A percentile compares a stretch with the other conserved stretches of the same genome.
Conservation (phyloP, 2,888 invertebrate genomes). For the Leptogaster cylindrica region DNA sequence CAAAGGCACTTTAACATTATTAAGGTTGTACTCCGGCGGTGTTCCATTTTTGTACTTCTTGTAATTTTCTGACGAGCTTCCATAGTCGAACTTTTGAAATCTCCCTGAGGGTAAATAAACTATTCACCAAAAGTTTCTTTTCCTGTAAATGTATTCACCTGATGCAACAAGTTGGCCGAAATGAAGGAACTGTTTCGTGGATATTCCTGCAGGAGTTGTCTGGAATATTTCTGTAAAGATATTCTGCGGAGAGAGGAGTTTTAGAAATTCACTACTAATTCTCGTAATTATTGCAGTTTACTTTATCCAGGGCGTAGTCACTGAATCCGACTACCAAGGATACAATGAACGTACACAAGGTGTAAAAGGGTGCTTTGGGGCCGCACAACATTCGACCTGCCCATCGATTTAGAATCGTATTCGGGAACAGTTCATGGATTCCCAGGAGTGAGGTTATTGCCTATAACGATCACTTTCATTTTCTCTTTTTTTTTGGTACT, state of each 20-base stretch:
- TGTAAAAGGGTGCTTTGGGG: not conserved
- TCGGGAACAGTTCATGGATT: not conserved
- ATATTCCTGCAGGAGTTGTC: constrained; percentile 55
- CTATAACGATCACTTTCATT: no score
- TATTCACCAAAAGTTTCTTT: not conserved
- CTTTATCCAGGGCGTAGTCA: not conserved
- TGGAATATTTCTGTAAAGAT: no score
- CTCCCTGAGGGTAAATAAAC: not conserved
- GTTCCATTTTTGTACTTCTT: not conserved
- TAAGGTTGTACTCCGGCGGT: constrained; percentile 1
- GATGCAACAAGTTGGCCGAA: constrained; percentile 54
- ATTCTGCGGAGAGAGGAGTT: not conserved
- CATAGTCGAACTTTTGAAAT: constrained; percentile 20
- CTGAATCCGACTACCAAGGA: constrained; percentile 9
- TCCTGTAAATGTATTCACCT: no score
- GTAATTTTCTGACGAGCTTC: not conserved
- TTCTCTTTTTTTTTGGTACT: no score
- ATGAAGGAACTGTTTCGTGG: constrained; percentile 55
- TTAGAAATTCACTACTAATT: no score
- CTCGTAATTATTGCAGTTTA: not conserved
- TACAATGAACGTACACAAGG: not conserved
- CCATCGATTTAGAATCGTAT: not conserved
- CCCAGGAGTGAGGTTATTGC: no score
- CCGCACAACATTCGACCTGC: not conserved
- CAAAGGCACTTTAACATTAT: not conserved